These are phyloP conservation scores for Muscicapa striata DNA, from an alignment of 2,797 vertebrate genomes.

Conservation along the genomic window DNA sequence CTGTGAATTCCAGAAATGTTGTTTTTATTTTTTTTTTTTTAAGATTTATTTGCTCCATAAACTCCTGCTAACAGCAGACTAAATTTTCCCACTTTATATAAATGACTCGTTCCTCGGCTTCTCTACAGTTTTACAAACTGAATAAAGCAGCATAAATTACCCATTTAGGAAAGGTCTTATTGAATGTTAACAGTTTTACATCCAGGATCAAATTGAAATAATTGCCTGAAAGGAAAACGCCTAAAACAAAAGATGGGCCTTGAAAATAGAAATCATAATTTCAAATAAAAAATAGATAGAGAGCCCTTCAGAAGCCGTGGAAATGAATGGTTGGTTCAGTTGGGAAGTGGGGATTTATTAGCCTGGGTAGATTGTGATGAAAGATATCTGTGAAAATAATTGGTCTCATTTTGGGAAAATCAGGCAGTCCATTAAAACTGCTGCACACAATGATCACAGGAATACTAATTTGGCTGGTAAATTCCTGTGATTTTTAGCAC, in stretches of 20 bases:
- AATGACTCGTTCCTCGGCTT: not conserved
- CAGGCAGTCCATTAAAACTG: slow-evolving; percentile 19
- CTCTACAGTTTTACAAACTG: not conserved
- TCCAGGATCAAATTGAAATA: not conserved
- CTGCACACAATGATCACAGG: not conserved
- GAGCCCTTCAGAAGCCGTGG: not conserved
- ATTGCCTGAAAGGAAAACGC: slow-evolving; percentile 26
- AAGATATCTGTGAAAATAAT: slow-evolving; percentile 53
- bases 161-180: not conserved
- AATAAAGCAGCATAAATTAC: not conserved
- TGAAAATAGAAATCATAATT: not conserved
- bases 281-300: slow-evolving; percentile 38
- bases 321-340: not conserved
- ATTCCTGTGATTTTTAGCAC: not conserved
- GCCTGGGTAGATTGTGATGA: slow-evolving; percentile 1
- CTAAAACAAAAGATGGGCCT: not conserved
- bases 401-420: slow-evolving; percentile 34
- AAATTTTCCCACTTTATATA: not conserved
- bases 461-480: not conserved
- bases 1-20: not conserved
- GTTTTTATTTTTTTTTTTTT: not conserved
- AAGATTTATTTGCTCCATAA: not conserved
- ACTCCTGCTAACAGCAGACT: not conserved
- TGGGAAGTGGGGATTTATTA: slow-evolving; percentile 41
- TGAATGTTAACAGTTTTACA: not conserved